Conservation (phyloP, 2,113 vertebrate genomes). For the Callaeas wilsoni region DNA sequence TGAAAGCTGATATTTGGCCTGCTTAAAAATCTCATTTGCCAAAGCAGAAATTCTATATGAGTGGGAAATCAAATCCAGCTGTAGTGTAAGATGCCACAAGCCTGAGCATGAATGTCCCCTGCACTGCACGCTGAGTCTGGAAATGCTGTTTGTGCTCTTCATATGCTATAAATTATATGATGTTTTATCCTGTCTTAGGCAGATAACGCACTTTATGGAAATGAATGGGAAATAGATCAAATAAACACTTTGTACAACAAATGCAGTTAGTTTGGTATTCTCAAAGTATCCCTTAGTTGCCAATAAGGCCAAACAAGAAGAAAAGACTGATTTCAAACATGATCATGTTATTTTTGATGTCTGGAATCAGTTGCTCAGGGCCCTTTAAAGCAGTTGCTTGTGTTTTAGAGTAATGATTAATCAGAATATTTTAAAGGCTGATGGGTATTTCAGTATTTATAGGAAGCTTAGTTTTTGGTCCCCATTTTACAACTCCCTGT, state of each 20-base stretch:
- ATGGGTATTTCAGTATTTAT: background rate
- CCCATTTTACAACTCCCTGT: background rate
- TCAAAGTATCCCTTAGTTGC: background rate
- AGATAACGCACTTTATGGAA: background rate
- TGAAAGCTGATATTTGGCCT: background rate
- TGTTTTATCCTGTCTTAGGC: background rate
- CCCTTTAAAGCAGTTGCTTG: background rate
- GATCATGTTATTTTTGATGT: background rate
- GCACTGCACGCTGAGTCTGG: background rate
- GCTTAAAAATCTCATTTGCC: background rate
- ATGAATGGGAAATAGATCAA: background rate
- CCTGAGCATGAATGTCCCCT: background rate
- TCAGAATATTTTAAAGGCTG: background rate
- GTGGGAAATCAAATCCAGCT: background rate
- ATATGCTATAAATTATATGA: background rate
- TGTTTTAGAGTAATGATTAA: background rate
- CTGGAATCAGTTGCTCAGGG: background rate
- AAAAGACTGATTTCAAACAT: background rate
- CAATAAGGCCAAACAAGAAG: background rate
- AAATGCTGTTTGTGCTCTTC: background rate
- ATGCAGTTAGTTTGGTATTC: background rate
- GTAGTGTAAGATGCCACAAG: background rate
- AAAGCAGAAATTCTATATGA: accelerated
- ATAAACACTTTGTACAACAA: background rate
- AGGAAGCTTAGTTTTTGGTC: background rate